phyloP scores from a whole-genome alignment of 2,797 vertebrate species.

The Myotis pilosus region DNA sequence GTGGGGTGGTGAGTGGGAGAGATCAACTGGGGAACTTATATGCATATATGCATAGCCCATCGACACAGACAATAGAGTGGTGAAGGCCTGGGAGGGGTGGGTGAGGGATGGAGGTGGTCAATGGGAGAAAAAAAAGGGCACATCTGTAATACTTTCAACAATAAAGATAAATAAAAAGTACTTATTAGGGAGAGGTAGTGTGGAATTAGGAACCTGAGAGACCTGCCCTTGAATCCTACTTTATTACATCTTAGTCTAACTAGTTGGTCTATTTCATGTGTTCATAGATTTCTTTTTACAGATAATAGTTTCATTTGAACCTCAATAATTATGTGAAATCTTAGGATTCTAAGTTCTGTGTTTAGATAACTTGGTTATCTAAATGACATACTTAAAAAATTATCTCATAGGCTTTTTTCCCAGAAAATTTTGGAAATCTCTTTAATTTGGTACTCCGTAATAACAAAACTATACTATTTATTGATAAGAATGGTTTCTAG shows the following conservation, averaged over 20 bases:
- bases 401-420: neutral
- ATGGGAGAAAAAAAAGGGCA: too few relatives aligned
- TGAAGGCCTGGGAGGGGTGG: too few relatives aligned
- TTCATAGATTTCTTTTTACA: neutral
- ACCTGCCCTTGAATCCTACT: neutral
- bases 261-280: neutral
- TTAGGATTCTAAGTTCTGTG: neutral
- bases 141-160: too few relatives aligned
- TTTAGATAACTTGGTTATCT: constrained; percentile 32
- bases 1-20: too few relatives aligned
- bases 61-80: too few relatives aligned
- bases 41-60: too few relatives aligned
- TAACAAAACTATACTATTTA: neutral
- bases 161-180: neutral
- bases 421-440: neutral
- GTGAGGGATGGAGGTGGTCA: too few relatives aligned
- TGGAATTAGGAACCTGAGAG: neutral
- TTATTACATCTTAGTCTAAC: neutral
- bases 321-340: neutral
- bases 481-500: neutral
- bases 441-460: neutral
- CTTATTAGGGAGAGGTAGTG: neutral
- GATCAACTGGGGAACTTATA: too few relatives aligned
- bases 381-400: neutral
- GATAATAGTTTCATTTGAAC: constrained; percentile 4